phyloP scores from a whole-genome alignment of 2,888 invertebrate species.

The Zygothrica quintamaculata region DNA sequence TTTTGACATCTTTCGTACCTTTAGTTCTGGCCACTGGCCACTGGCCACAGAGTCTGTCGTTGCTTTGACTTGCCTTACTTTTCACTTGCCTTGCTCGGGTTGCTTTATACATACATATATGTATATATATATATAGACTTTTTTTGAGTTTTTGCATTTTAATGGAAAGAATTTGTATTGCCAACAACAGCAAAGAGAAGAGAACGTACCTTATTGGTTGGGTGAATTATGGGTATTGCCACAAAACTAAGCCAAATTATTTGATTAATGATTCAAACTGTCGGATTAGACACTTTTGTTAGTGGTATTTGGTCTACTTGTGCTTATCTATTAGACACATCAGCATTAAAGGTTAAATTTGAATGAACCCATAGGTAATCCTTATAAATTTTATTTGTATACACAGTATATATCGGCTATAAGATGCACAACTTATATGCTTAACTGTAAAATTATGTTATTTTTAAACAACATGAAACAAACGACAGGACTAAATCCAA shows the following conservation, averaged over 20 bases:
- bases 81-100: constrained; percentile 35
- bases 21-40: constrained; percentile 21
- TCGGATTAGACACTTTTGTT: constrained; percentile 15
- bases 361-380: not conserved
- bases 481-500: too few relatives aligned
- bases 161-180: constrained; percentile 68
- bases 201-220: constrained; percentile 52
- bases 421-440: too few relatives aligned
- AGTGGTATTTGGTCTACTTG: constrained; percentile 26
- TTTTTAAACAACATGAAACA: too few relatives aligned
- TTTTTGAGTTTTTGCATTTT: constrained; percentile 64
- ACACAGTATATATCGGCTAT: too few relatives aligned
- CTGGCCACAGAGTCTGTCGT: constrained; percentile 18
- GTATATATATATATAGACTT: too few relatives aligned
- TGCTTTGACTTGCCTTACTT: constrained; percentile 24
- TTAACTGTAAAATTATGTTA: too few relatives aligned
- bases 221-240: constrained; percentile 54
- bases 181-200: constrained; percentile 22
- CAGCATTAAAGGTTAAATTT: not conserved
- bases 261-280: constrained; percentile 64
- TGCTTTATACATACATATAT: too few relatives aligned
- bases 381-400: too few relatives aligned
- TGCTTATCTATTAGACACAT: constrained; percentile 14
- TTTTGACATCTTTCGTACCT: constrained; percentile 72
- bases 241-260: constrained; percentile 65